These are phyloP conservation scores for Toxotes jaculatrix DNA, from an alignment of 2,113 vertebrate genomes.

Conservation along the genomic window DNA sequence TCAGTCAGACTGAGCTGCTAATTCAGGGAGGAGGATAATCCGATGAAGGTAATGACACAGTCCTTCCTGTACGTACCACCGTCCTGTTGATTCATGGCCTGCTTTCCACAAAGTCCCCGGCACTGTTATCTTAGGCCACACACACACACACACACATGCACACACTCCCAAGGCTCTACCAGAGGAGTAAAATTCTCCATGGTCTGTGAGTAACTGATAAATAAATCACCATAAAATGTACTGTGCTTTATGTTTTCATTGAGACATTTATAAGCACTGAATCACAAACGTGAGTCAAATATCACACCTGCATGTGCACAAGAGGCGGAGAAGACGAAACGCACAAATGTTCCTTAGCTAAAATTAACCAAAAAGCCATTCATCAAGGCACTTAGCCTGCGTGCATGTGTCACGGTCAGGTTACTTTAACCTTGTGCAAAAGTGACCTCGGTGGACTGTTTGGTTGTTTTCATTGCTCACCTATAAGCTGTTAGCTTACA, in stretches of 20 bases:
- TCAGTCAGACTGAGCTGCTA: conserved; percentile 42
- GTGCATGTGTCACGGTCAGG: background rate
- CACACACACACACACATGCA: conserved; percentile 12
- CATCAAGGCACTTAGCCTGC: background rate
- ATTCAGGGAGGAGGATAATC: conserved; percentile 45
- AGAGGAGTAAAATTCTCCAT: background rate
- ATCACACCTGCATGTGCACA: background rate
- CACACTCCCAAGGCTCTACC: background rate
- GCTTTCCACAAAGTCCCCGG: conserved; percentile 31
- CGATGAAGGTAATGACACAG: conserved; percentile 54
- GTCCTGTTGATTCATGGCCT: conserved; percentile 53
- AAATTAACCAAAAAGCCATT: background rate
- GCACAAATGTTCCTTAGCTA: background rate
- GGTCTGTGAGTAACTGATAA: background rate
- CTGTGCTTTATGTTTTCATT: background rate
- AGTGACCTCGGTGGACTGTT: background rate
- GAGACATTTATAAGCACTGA: too few species aligned
- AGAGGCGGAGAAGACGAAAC: background rate
- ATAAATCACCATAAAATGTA: background rate
- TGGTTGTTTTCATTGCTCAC: background rate
- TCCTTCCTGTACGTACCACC: conserved; percentile 32
- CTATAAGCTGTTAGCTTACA: background rate
- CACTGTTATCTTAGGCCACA: conserved; percentile 12
- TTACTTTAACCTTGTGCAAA: background rate
- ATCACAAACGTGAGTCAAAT: background rate